These are phyloP conservation scores for Nipponia nippon DNA, from an alignment of 2,113 vertebrate species.

Conservation along the genomic window DNA sequence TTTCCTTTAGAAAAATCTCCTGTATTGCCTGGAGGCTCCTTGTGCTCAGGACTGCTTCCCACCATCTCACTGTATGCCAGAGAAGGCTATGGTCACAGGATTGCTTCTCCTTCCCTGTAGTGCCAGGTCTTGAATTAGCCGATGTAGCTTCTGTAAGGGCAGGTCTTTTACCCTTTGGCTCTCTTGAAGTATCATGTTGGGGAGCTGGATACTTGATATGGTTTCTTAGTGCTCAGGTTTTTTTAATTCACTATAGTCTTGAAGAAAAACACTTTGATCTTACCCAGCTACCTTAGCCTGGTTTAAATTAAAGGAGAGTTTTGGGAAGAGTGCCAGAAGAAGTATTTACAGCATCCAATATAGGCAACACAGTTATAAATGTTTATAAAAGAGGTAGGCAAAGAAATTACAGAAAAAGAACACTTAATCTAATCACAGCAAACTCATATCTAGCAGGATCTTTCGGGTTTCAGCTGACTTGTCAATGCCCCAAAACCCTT, in stretches of 20 bases:
- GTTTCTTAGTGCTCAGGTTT: background rate
- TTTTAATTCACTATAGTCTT: background rate
- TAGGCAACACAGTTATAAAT: constrained; percentile 13
- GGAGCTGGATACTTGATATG: background rate
- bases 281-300: background rate
- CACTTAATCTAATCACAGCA: constrained; percentile 47
- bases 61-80: background rate
- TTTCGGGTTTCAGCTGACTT: background rate
- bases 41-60: background rate
- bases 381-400: background rate
- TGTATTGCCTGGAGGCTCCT: background rate
- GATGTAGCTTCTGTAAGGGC: background rate
- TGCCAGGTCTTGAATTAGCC: background rate
- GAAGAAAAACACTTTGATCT: constrained; percentile 11
- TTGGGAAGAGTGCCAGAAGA: constrained; percentile 2
- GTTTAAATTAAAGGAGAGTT: constrained; percentile 36
- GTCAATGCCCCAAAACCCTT: background rate
- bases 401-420: constrained; percentile 37
- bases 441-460: background rate
- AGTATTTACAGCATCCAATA: constrained; percentile 10
- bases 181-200: background rate
- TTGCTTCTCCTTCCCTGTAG: background rate
- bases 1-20: background rate
- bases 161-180: background rate
- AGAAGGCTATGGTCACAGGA: background rate